Conservation (phyloP, 2,113 vertebrate genomes). For the Martes martes region DNA sequence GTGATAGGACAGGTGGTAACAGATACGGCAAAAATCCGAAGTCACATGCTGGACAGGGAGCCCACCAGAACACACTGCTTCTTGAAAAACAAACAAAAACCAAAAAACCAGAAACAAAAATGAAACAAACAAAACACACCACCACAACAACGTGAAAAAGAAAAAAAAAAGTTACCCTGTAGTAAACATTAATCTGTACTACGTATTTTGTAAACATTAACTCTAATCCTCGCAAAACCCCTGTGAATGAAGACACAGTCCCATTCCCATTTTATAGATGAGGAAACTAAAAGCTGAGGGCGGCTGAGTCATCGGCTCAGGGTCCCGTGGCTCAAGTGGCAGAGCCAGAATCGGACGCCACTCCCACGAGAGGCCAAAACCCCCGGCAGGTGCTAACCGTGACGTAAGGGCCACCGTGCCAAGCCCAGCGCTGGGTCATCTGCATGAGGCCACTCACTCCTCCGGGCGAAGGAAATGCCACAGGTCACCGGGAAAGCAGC, state of each 20-base stretch:
- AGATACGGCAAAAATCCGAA: background rate
- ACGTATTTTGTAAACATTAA: background rate
- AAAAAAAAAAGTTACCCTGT: background rate
- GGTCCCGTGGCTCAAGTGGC: background rate
- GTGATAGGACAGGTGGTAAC: background rate
- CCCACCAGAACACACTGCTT: background rate
- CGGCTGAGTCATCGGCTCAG: background rate
- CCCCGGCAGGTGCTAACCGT: background rate
- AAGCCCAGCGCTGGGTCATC: background rate
- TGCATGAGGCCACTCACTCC: background rate
- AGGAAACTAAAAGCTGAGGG: background rate
- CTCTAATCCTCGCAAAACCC: background rate
- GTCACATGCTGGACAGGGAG: background rate
- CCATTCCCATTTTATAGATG: background rate
- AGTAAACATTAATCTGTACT: background rate
- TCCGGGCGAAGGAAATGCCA: background rate
- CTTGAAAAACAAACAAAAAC: background rate
- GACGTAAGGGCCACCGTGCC: background rate
- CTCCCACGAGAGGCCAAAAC: background rate
- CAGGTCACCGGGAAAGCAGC: background rate
- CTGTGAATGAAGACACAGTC: background rate
- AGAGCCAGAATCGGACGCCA: background rate
- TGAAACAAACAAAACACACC: background rate
- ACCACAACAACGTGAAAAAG: background rate
- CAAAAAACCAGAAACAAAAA: background rate